Percentiles rank a stretch among this genome's conserved stretches.
These are phyloP conservation scores for Oithona nana DNA, from an alignment of 2,888 invertebrate genomes.

Conservation along the genomic window DNA sequence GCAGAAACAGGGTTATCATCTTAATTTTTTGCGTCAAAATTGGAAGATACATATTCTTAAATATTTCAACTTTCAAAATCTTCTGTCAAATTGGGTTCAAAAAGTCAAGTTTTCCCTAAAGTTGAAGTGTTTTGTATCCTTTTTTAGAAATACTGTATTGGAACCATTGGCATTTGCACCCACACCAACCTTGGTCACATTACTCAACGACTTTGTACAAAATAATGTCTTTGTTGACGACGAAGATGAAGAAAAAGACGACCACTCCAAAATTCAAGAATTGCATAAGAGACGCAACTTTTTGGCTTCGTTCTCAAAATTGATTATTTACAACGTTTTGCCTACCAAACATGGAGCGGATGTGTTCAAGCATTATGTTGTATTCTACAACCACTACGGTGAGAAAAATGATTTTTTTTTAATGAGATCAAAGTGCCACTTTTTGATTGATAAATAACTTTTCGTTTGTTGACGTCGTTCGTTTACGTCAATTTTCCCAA, in stretches of 20 bases:
- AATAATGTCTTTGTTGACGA: conserved; percentile 80
- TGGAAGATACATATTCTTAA: no score
- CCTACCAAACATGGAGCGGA: conserved; percentile 77
- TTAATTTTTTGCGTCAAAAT: no score
- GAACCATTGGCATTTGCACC: conserved; percentile 53
- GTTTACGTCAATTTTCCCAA: no score
- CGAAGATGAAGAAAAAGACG: conserved; percentile 76
- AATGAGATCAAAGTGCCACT: not conserved
- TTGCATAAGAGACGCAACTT: conserved; percentile 88
- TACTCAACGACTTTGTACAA: conserved; percentile 77
- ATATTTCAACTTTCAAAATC: no score
- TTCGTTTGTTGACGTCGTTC: no score
- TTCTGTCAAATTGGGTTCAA: no score
- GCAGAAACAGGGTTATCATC: no score
- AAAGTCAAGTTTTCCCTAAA: no score
- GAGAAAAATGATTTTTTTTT: not conserved
- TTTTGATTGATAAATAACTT: conserved; percentile 2
- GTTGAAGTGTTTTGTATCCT: no score
- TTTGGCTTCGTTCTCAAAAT: conserved; percentile 87
- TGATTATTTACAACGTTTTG: conserved; percentile 91
- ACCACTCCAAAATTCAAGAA: conserved; percentile 84
- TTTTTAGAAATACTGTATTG: conserved; percentile 25
- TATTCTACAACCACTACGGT: conserved; percentile 25
- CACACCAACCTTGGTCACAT: conserved; percentile 51
- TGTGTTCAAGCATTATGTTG: conserved; percentile 92